Conservation (phyloP, 2,113 vertebrate genomes). For the Eretmochelys imbricata region DNA sequence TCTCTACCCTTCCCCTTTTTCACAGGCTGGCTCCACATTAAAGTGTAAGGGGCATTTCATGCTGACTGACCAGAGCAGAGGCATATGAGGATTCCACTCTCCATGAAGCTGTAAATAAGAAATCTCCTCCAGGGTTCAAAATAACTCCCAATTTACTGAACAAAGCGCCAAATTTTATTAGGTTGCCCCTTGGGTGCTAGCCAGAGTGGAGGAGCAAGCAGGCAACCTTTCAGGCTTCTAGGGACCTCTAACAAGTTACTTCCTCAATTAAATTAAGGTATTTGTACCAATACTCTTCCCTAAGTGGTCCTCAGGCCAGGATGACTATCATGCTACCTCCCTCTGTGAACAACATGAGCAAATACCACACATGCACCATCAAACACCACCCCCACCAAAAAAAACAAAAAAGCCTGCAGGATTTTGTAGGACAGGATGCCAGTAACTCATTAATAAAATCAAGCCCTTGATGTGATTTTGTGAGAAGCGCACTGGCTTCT, state of each 20-base stretch:
- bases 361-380: neutral
- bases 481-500: neutral
- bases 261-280: neutral
- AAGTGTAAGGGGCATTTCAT: neutral
- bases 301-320: neutral
- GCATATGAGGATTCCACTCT: neutral
- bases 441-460: neutral
- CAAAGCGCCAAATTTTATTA: neutral
- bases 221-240: neutral
- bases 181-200: neutral
- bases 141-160: neutral
- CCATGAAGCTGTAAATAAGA: neutral
- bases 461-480: neutral
- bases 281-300: neutral
- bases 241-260: neutral
- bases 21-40: neutral
- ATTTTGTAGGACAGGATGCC: neutral
- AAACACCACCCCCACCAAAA: neutral
- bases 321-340: neutral
- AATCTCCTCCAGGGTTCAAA: neutral
- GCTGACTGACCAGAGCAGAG: neutral
- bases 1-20: neutral
- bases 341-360: neutral
- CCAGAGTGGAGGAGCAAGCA: neutral
- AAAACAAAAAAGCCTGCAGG: neutral